These are phyloP conservation scores for Cheilosia urbana DNA, from an alignment of 2,888 invertebrate genomes.

Conservation along the genomic window DNA sequence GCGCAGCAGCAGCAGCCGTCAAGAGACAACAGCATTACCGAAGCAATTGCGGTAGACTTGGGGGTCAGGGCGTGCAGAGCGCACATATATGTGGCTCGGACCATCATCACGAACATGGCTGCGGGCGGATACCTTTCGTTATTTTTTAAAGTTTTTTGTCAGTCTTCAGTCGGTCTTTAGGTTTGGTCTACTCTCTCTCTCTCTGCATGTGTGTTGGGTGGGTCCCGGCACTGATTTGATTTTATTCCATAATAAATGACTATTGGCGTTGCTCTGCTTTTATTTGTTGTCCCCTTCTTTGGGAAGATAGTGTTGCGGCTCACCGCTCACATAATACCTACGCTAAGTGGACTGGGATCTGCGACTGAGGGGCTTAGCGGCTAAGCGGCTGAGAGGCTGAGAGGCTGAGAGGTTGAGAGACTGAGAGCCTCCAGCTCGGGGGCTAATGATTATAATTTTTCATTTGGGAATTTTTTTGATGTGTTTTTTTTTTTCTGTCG, in stretches of 20 bases:
- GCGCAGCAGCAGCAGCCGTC: constrained; percentile 55
- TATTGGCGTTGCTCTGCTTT: constrained; percentile 65
- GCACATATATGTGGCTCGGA: constrained; percentile 34
- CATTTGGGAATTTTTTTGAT: not conserved
- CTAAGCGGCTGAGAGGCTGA: too few relatives aligned
- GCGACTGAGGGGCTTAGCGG: too few relatives aligned
- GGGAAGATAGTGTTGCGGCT: constrained; percentile 17
- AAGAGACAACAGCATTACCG: constrained; percentile 46
- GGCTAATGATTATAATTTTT: constrained; percentile 54
- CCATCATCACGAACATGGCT: constrained; percentile 72
- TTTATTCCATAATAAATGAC: constrained; percentile 69
- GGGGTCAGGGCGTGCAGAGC: constrained; percentile 63
- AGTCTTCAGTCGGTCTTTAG: constrained; percentile 32
- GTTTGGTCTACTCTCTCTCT: constrained; percentile 16
- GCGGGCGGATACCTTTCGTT: constrained; percentile 74
- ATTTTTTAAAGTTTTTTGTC: constrained; percentile 56
- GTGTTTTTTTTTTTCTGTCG: not conserved
- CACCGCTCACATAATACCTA: constrained; percentile 37
- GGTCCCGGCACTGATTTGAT: constrained; percentile 63
- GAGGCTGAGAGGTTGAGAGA: not conserved
- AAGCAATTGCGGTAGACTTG: constrained; percentile 48
- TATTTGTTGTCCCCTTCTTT: constrained; percentile 54
- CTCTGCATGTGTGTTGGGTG: constrained; percentile 46
- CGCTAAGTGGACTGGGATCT: constrained; percentile 52
- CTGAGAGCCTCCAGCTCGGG: constrained; percentile 19